Evolutionary conservation across 2,113 vertebrate species (phyloP).

Genomic region (Canis aureus): DNA sequence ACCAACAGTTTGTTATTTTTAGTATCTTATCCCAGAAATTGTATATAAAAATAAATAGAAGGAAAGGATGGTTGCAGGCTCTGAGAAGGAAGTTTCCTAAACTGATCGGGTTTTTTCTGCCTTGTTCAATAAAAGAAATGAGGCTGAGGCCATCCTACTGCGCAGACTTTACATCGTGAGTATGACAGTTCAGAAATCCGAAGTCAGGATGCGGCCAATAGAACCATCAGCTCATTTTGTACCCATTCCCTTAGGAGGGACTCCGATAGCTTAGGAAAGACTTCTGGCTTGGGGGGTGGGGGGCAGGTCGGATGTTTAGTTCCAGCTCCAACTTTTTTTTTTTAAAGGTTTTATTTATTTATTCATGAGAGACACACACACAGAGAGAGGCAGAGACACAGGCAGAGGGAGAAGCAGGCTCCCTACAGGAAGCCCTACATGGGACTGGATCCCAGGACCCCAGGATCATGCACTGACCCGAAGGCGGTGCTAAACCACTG

Average conservation of each 20-base stretch:
- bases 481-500: too few relatives aligned
- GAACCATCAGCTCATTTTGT: neutral
- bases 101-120: neutral
- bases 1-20: conserved; percentile 43
- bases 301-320: neutral
- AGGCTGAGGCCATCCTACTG: neutral
- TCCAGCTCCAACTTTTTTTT: neutral
- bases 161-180: neutral
- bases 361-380: too few relatives aligned
- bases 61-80: conserved; percentile 20
- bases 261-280: neutral
- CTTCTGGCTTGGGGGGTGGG: neutral
- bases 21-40: conserved; percentile 21
- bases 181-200: neutral
- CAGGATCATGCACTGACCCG: too few relatives aligned
- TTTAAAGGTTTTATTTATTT: too few relatives aligned
- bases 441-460: too few relatives aligned
- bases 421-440: too few relatives aligned
- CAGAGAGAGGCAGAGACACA: too few relatives aligned
- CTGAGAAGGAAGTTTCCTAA: conserved; percentile 24
- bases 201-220: neutral
- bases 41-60: conserved; percentile 50
- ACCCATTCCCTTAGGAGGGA: neutral
- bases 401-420: too few relatives aligned
- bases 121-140: conserved; percentile 42